Conservation (phyloP, 30 jellyfish, hydroid and myxozoan species). For the Clytia hemisphaerica region DNA sequence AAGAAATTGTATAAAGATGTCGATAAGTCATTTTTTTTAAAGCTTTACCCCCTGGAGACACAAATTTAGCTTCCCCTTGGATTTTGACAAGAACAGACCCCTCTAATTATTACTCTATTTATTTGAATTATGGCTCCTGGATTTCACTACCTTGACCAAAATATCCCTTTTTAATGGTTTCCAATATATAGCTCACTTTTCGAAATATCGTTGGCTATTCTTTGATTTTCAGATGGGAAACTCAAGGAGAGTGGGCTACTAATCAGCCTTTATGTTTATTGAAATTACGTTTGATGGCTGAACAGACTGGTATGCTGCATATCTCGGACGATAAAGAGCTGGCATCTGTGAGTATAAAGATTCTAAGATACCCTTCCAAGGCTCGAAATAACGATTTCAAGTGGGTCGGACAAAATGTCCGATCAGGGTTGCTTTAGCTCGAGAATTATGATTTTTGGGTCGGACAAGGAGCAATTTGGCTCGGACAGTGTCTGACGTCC, state of each 20-base stretch:
- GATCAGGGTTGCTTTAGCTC: no score
- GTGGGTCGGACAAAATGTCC: no score
- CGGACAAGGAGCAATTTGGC: constrained; percentile 35
- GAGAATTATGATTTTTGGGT: no score
- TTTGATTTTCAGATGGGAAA: constrained; percentile 75
- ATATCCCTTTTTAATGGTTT: not conserved
- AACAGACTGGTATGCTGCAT: constrained; percentile 56
- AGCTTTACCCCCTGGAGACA: no score
- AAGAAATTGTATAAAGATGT: not conserved
- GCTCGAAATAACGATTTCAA: no score
- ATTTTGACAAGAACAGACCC: no score
- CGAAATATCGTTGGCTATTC: no score
- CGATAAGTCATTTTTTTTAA: not conserved
- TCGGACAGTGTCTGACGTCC: not conserved
- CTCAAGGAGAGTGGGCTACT: constrained; percentile 86
- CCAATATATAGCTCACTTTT: not conserved
- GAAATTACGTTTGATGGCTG: constrained; percentile 74
- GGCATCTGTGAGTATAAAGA: constrained; percentile 44
- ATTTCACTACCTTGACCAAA: not conserved
- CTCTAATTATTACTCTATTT: no score
- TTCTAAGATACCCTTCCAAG: constrained; percentile 54
- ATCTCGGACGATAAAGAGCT: constrained; percentile 78
- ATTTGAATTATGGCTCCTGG: not conserved
- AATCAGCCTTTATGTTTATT: constrained; percentile 75
- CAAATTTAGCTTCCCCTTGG: no score